Base-by-base conservation (phyloP, 2,888 invertebrate species). In the Brachyptera risi region DNA sequence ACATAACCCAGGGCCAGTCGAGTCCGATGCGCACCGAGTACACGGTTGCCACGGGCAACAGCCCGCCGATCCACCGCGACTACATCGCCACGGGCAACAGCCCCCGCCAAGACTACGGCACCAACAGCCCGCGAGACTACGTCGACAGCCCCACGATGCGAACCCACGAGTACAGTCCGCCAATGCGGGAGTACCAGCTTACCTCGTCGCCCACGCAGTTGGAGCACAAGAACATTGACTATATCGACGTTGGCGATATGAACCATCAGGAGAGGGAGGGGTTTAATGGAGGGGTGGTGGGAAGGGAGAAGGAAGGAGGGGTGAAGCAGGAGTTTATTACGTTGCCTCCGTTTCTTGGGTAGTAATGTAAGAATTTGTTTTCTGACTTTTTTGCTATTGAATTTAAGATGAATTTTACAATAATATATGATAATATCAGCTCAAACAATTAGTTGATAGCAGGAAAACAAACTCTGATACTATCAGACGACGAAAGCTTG, bases 341-440 rank as follows among this genome's bases (percentile, higher is more conserved):
- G 59, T 76, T 87, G 76, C 87, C 87, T 78, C 86, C 87, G 83
- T 87, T 88, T 40, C 60, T 64, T 26, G 64, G 64, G 59, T 64
- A 42, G 42, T n/a, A n/a, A n/a, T n/a, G n/a, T n/a, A n/a, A n/a
- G n/a, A n/a, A n/a, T n/a, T n/a, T n/a, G n/a, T n/a, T n/a, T n/a
- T n/a, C n/a, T n/a, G n/a, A n/a, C n/a, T n/a, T n/a, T n/a, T n/a
- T n/a, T n/a, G n/a, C n/a, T n/a, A n/a, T n/a, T n/a, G n/a, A n/a
- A n/a, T n/a, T n/a, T n/a, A n/a, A n/a, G n/a, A n/a, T n/a, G n/a
- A n/a, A n/a, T n/a, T n/a, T n/a, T n/a, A n/a, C n/a, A n/a, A n/a
- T n/a, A n/a, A n/a, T n/a, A n/a, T n/a, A n/a, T n/a, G n/a, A n/a
- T n/a, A n/a, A n/a, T n/a, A n/a, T n/a, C n/a, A n/a, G n/a, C n/a